Conservation (phyloP, 1,140 invertebrate species). For the Drosophila seguyi region DNA sequence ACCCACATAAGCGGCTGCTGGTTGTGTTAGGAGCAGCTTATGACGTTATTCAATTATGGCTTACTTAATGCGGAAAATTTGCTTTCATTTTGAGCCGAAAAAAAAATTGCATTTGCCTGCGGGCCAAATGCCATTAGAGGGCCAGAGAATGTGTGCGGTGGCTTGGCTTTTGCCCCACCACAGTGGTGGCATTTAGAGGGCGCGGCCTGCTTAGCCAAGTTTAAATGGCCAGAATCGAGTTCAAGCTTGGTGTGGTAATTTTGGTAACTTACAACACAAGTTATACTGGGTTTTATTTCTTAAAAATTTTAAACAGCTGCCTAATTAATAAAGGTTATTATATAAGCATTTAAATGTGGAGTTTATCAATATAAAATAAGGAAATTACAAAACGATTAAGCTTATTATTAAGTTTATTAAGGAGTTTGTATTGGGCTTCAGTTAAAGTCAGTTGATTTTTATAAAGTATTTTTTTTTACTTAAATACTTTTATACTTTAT, state of each 20-base stretch:
- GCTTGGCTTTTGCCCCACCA: too few species aligned
- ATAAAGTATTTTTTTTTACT: too few species aligned
- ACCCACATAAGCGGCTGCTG: constrained; percentile 12
- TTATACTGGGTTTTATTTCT: neutral
- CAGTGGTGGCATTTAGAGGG: too few species aligned
- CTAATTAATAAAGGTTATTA: too few species aligned
- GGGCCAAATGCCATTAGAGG: constrained; percentile 64
- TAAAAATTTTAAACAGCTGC: neutral
- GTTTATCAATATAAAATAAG: neutral
- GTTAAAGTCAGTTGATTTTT: too few species aligned
- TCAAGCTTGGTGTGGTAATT: neutral
- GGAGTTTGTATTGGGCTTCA: too few species aligned
- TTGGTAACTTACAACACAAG: neutral
- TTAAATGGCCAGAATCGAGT: constrained; percentile 31
- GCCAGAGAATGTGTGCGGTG: constrained; percentile 11
- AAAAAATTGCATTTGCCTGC: constrained; percentile 69
- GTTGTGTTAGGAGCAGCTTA: constrained; percentile 52
- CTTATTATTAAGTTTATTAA: too few species aligned
- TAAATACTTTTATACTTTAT: too few species aligned
- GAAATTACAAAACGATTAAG: neutral
- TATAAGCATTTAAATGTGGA: neutral
- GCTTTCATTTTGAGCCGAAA: constrained; percentile 59
- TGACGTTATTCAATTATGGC: constrained; percentile 77
- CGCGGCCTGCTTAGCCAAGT: constrained; percentile 22
- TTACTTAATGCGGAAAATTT: constrained; percentile 73